Conservation (phyloP, 2,113 vertebrate genomes). For the Argyrosomus japonicus region DNA sequence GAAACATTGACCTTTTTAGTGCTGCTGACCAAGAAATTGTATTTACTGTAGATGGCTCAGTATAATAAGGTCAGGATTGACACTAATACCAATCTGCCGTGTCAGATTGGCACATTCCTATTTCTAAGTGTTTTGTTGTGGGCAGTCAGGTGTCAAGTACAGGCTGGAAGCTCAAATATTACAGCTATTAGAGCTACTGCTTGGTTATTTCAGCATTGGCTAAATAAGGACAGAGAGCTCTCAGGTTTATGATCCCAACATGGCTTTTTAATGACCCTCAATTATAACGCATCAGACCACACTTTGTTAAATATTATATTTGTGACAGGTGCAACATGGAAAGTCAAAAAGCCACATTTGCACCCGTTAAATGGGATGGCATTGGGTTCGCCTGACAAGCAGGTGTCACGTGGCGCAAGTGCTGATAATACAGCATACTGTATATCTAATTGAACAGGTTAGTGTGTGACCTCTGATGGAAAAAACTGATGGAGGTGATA, state of each 20-base stretch:
- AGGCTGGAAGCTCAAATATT: not conserved
- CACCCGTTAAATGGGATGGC: too few relatives aligned
- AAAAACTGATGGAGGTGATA: constrained; percentile 40
- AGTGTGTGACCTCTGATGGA: constrained; percentile 48
- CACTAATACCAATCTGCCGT: not conserved
- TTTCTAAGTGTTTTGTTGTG: not conserved
- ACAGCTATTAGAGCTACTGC: not conserved
- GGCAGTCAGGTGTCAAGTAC: not conserved
- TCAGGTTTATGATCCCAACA: not conserved
- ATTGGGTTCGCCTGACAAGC: not conserved
- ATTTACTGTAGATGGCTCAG: not conserved
- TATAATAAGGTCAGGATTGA: not conserved
- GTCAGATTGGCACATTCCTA: not conserved
- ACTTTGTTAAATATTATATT: too few relatives aligned
- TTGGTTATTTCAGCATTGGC: not conserved
- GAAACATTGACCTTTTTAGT: not conserved
- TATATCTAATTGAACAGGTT: constrained; percentile 12
- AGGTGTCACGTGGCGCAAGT: not conserved
- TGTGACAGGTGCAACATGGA: too few relatives aligned
- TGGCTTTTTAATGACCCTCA: not conserved
- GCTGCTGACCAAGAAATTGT: not conserved
- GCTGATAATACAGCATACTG: constrained; percentile 15
- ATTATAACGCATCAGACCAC: not conserved
- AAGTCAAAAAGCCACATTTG: too few relatives aligned
- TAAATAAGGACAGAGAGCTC: too few relatives aligned